Base-by-base conservation (phyloP, 2,113 vertebrate species). In the Thamnaconus septentrionalis region DNA sequence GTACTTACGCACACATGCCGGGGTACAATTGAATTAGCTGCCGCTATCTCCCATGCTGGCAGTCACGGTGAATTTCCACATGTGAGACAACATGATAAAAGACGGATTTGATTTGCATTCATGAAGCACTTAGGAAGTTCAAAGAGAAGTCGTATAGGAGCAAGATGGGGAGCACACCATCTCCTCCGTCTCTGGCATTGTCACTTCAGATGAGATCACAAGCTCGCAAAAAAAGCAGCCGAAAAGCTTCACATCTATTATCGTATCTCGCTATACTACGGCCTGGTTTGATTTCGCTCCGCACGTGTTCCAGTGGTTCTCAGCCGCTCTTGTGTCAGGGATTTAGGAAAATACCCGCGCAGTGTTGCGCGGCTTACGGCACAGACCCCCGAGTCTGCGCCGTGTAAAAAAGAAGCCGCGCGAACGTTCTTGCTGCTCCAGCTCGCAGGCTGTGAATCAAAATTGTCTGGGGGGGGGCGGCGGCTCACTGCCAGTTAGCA, bases 31-130 rank as follows among this genome's bases (percentile, higher is more conserved):
- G 69, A 84, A 85, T 81, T 81, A 81, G 77, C 72, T 61, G 70
- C 48, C 55, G 71, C 65, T 57, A 71, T 85, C 85, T 86, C 73
- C 71, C 65, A 43, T 57, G 53, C 81, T 82, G 78, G 79, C 79
- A 81, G 84, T 79, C 79, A 79, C 42, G 42, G 60, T 50, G 64
- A 66, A 77, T 83, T 72, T 80, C 49, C 56, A 74, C 81, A 71
- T 79, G 78, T 76, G 81, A 81, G 69, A 84, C 82, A 75, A 81
- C 75, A 66, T 11, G 85, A 84, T 86, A 86, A 90, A 81, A 76
- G 75, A 76, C 65, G 5, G 61, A 62, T 79, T 78, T 81, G 69
- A 86, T 87, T 81, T 84, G 75, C 76, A 85, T 87, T 86, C 74
- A 79, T 73, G 71, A 61, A 70, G 76, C 78, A 65, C 68, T 85